These are phyloP conservation scores for Notarius quadriscutis DNA, from an alignment of 2,113 vertebrate species.

Conservation along the genomic window DNA sequence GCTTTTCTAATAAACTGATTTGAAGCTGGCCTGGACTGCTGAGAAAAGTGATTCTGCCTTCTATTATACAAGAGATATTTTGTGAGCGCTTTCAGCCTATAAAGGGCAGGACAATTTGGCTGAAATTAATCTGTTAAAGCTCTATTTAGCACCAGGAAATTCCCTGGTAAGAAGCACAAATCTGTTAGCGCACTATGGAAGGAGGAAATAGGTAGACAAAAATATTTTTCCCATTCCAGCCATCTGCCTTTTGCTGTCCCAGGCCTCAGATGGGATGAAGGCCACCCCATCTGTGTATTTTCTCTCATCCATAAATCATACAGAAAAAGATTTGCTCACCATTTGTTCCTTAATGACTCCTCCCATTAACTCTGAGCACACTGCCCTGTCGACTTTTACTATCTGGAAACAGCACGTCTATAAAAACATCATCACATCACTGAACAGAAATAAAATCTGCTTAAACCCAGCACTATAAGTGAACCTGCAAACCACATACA, in stretches of 20 bases:
- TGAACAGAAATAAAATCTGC: background rate
- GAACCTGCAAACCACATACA: background rate
- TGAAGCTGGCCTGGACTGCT: background rate
- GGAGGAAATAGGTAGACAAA: constrained; percentile 29
- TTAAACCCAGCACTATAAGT: background rate
- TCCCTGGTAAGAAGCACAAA: constrained; percentile 13
- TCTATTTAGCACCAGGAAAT: constrained; percentile 14
- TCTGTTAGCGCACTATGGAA: constrained; percentile 13
- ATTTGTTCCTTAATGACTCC: background rate
- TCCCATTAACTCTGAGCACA: constrained; percentile 2
- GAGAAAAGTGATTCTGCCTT: background rate
- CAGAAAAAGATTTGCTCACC: background rate
- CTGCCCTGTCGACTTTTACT: constrained; percentile 41
- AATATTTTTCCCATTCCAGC: constrained; percentile 9
- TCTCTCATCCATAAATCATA: constrained; percentile 35
- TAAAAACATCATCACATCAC: constrained; percentile 40
- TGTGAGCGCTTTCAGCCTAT: background rate
- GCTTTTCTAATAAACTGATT: background rate
- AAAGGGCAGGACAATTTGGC: background rate
- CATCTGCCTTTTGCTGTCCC: background rate
- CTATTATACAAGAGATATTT: background rate
- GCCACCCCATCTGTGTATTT: constrained; percentile 14
- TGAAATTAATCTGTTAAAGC: constrained; percentile 25
- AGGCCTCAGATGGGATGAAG: background rate
- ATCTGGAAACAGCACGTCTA: constrained; percentile 37